Evolutionary conservation across 2,888 invertebrate species (phyloP).

Genomic region (Pyrrhosoma nymphula): DNA sequence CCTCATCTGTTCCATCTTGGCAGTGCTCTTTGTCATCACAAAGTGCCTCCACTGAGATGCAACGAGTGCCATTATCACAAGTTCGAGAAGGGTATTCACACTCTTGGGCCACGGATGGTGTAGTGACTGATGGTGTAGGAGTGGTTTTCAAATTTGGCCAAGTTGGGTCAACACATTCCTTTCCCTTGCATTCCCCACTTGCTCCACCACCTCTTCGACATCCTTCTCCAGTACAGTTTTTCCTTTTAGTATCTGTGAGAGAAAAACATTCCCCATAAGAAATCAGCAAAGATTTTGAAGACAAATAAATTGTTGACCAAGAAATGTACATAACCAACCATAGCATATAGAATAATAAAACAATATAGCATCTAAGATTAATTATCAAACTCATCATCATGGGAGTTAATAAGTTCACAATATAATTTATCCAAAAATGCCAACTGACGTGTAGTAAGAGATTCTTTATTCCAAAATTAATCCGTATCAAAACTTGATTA

Average conservation of each 20-base stretch:
- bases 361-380: too few relatives aligned
- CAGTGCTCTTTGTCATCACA: constrained; percentile 88
- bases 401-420: too few relatives aligned
- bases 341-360: too few relatives aligned
- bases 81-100: constrained; percentile 82
- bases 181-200: constrained; percentile 47
- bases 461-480: too few relatives aligned
- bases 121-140: constrained; percentile 75
- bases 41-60: constrained; percentile 85
- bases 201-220: constrained; percentile 51
- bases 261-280: not conserved
- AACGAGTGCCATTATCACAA: constrained; percentile 86
- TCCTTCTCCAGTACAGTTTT: constrained; percentile 70
- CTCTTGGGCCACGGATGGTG: constrained; percentile 73
- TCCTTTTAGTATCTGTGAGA: constrained; percentile 59
- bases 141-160: constrained; percentile 35
- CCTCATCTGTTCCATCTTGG: constrained; percentile 89
- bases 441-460: too few relatives aligned
- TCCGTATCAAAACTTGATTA: too few relatives aligned
- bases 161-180: constrained; percentile 21
- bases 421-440: too few relatives aligned
- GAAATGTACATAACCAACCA: too few relatives aligned
- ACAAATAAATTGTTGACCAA: too few relatives aligned
- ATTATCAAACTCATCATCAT: too few relatives aligned
- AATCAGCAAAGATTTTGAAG: too few relatives aligned